phyloP scores from a whole-genome alignment of 1,140 invertebrate species.

The Coelopa frigida region DNA sequence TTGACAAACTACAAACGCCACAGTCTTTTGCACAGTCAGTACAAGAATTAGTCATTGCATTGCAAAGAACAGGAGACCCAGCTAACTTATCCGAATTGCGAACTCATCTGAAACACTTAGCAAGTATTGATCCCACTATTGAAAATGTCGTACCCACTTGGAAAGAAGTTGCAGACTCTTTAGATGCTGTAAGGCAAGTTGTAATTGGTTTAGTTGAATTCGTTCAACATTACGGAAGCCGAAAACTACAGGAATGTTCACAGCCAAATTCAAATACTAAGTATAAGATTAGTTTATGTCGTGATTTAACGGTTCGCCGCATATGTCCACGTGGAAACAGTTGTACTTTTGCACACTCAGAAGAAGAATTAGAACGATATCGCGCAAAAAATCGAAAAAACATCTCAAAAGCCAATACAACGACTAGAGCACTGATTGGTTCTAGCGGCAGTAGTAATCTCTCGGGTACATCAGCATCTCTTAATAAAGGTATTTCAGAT shows the following conservation, averaged over 20 bases:
- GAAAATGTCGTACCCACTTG: slow-evolving; percentile 54
- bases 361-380: slow-evolving; percentile 82
- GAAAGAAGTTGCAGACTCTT: slow-evolving; percentile 64
- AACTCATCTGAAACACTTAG: slow-evolving; percentile 75
- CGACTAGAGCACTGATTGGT: too few species aligned
- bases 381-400: slow-evolving; percentile 36
- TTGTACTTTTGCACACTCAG: slow-evolving; percentile 89
- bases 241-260: slow-evolving; percentile 53
- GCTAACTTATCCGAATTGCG: slow-evolving; percentile 70
- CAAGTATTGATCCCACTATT: slow-evolving; percentile 75
- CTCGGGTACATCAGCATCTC: background rate
- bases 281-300: slow-evolving; percentile 88
- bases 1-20: slow-evolving; percentile 88
- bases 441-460: background rate
- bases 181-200: slow-evolving; percentile 74
- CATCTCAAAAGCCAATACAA: slow-evolving; percentile 34
- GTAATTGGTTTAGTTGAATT: slow-evolving; percentile 81
- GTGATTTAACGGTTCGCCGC: slow-evolving; percentile 69
- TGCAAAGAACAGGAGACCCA: slow-evolving; percentile 86
- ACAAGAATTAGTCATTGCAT: slow-evolving; percentile 84
- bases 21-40: slow-evolving; percentile 85
- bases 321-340: slow-evolving; percentile 76
- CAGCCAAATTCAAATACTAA: slow-evolving; percentile 61
- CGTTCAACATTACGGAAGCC: slow-evolving; percentile 68
- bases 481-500: too few species aligned